Evolutionary conservation across 2,113 vertebrate genomes (phyloP).

Genomic region (Dasyurus viverrinus): DNA sequence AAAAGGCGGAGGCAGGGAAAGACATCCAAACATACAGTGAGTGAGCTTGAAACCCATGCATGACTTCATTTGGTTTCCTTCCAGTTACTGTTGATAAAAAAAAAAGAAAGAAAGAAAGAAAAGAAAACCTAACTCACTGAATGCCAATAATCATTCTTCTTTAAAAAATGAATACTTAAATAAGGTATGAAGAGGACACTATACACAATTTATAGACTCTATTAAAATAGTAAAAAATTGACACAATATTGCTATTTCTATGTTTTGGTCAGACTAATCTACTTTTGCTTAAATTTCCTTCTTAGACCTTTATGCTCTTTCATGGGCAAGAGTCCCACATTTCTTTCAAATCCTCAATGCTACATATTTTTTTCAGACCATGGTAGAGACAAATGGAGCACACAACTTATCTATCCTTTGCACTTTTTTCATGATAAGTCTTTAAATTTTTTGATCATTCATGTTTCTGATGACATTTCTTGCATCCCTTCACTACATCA

Average conservation of each 20-base stretch:
- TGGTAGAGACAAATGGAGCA: not conserved
- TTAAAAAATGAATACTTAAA: not conserved
- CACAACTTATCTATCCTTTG: not conserved
- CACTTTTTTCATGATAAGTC: not conserved
- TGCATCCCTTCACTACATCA: not conserved
- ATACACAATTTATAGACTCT: not conserved
- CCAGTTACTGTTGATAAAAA: not conserved
- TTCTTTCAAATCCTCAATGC: not conserved
- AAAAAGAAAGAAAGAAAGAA: not conserved
- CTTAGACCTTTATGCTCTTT: not conserved
- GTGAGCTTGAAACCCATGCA: not conserved
- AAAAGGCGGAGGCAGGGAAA: not conserved
- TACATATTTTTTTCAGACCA: not conserved
- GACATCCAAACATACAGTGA: not conserved
- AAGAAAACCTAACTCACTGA: not conserved
- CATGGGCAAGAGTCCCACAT: not conserved
- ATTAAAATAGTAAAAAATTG: not conserved
- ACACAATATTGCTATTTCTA: too few species aligned
- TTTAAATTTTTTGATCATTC: not conserved
- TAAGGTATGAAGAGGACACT: not conserved
- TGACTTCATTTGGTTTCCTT: not conserved
- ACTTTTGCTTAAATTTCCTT: too few species aligned
- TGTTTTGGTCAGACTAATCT: too few species aligned
- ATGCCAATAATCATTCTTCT: not conserved
- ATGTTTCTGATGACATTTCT: not conserved